Percentiles rank a stretch among this genome's conserved stretches.
phyloP scores from a whole-genome alignment of 2,797 vertebrate genomes.

The Zalophus californianus region DNA sequence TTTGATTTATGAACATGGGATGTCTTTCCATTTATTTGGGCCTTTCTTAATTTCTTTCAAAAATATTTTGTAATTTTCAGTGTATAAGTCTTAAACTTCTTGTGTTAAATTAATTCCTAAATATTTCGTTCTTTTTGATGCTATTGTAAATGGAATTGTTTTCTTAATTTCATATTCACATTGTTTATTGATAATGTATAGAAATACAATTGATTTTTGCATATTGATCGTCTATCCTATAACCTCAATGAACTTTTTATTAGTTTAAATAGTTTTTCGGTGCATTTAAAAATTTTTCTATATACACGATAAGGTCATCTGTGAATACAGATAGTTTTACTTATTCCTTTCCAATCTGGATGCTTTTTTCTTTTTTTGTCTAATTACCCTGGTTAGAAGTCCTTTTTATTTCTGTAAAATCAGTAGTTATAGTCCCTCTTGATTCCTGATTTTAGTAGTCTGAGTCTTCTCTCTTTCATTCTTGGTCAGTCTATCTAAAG shows the following conservation, averaged over 20 bases:
- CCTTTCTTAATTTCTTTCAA: slow-evolving; percentile 17
- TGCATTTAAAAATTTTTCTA: neutral
- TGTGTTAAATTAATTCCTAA: neutral
- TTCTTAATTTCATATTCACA: neutral
- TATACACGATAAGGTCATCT: neutral
- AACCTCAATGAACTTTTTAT: neutral
- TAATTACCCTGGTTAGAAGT: neutral
- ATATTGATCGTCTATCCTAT: neutral
- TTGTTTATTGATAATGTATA: neutral
- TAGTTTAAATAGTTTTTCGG: neutral
- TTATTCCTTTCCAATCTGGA: neutral
- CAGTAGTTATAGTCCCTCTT: neutral
- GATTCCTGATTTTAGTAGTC: neutral
- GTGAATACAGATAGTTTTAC: neutral
- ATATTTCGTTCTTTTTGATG: neutral
- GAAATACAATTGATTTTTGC: neutral
- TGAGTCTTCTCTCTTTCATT: neutral
- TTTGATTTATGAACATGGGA: neutral
- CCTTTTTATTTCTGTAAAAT: neutral
- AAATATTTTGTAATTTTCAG: neutral
- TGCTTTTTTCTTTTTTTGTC: neutral
- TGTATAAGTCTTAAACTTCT: neutral
- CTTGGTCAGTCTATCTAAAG: neutral
- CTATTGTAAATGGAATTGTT: neutral
- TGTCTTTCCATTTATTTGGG: neutral